Percentiles rank a stretch among this genome's conserved stretches.
Evolutionary conservation across 2,113 vertebrate genomes (phyloP).

Genomic region (Grus americana): DNA sequence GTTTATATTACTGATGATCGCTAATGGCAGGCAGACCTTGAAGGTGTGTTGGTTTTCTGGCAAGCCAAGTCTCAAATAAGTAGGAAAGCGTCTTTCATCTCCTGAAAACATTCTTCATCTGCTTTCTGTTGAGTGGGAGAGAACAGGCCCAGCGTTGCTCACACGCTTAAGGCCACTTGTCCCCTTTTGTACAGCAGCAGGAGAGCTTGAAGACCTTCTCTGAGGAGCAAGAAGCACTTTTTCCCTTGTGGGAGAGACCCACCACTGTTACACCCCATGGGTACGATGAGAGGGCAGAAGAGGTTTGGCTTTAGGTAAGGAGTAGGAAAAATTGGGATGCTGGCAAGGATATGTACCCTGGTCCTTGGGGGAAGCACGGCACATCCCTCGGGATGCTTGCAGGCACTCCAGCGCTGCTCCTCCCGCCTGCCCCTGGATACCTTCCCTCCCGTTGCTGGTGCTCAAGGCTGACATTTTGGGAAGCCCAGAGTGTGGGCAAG

Average conservation of each 20-base stretch:
- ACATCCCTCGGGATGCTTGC: background rate
- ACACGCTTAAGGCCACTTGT: background rate
- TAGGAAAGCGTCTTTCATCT: background rate
- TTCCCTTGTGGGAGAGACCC: background rate
- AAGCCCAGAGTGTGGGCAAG: background rate
- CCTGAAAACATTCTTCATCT: background rate
- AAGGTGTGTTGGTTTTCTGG: background rate
- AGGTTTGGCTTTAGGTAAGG: background rate
- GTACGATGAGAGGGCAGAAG: background rate
- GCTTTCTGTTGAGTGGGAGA: background rate
- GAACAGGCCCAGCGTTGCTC: background rate
- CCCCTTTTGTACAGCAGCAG: background rate
- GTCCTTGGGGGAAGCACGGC: background rate
- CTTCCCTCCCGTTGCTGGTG: background rate
- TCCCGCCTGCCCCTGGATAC: background rate
- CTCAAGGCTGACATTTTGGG: background rate
- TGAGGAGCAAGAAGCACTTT: background rate
- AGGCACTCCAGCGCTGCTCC: accelerated
- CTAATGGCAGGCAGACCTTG: background rate
- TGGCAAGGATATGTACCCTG: accelerated
- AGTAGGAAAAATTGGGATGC: background rate
- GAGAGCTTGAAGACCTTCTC: background rate
- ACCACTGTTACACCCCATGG: background rate
- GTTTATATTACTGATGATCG: background rate
- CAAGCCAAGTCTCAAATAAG: background rate